Percentiles rank a stretch among this genome's conserved stretches.
phyloP scores from a whole-genome alignment of 2,113 vertebrate species.

The Ammodytes marinus region DNA sequence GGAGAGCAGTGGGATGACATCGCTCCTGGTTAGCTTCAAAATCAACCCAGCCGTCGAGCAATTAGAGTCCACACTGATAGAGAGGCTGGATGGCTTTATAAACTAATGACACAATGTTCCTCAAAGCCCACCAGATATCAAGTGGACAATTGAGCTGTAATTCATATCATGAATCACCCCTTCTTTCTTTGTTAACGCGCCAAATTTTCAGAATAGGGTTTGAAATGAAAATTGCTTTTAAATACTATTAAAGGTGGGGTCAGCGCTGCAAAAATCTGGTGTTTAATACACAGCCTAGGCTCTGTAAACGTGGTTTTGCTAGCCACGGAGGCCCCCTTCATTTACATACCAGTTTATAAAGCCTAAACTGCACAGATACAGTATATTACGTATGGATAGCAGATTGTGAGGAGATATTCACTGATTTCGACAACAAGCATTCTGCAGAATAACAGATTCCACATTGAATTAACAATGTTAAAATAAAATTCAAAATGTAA shows the following conservation, averaged over 20 bases:
- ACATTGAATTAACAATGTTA: too few relatives aligned
- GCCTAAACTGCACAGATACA: too few relatives aligned
- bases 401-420: too few relatives aligned
- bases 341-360: too few relatives aligned
- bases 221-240: background rate
- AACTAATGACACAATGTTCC: conserved; percentile 28
- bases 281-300: too few relatives aligned
- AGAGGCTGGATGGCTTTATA: conserved; percentile 14
- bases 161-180: background rate
- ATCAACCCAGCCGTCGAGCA: conserved; percentile 37
- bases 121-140: conserved; percentile 28
- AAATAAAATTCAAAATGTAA: background rate
- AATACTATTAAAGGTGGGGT: background rate
- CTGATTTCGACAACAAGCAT: too few relatives aligned
- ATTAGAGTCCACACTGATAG: conserved; percentile 55
- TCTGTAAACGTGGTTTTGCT: too few relatives aligned
- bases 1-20: conserved; percentile 57
- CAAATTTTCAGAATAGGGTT: background rate
- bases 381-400: too few relatives aligned
- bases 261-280: too few relatives aligned
- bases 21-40: conserved; percentile 68
- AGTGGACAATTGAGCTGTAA: conserved; percentile 21
- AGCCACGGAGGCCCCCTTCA: too few relatives aligned
- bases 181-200: background rate
- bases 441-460: too few relatives aligned